phyloP scores from a whole-genome alignment of 1,140 invertebrate species.

The Drosophila repleta region DNA sequence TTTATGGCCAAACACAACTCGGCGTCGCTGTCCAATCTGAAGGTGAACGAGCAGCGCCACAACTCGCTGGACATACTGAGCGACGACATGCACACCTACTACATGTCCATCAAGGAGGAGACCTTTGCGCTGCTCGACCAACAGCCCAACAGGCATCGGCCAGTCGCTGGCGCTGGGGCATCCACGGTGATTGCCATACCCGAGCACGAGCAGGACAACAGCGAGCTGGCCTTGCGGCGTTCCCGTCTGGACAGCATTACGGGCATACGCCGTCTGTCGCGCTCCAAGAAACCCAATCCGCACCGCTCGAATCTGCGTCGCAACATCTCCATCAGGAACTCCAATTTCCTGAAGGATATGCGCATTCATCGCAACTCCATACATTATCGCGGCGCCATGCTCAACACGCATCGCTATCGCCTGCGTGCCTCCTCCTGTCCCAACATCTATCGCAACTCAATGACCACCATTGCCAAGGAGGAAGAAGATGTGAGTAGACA shows the following conservation, averaged over 20 bases:
- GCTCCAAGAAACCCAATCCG: conserved; percentile 68
- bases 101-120: conserved; percentile 64
- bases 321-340: conserved; percentile 82
- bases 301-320: conserved; percentile 74
- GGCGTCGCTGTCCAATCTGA: conserved; percentile 59
- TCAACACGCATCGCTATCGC: conserved; percentile 92
- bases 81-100: conserved; percentile 73
- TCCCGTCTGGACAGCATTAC: conserved; percentile 74
- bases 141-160: conserved; percentile 31
- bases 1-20: conserved; percentile 62
- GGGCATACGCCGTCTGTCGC: conserved; percentile 70
- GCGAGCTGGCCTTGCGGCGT: conserved; percentile 52
- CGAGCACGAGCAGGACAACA: conserved; percentile 46
- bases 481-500: conserved; percentile 87
- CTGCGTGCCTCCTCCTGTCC: conserved; percentile 94
- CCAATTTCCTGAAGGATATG: conserved; percentile 90
- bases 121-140: conserved; percentile 59
- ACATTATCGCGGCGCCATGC: conserved; percentile 91
- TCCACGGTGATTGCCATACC: conserved; percentile 69
- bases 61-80: conserved; percentile 77
- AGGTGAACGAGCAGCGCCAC: conserved; percentile 66
- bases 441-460: conserved; percentile 95
- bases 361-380: conserved; percentile 91
- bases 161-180: background rate
- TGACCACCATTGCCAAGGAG: conserved; percentile 92